Evolutionary conservation across 2,888 invertebrate species (phyloP), one percentile per base, ranked within the genome.

Genomic region (Adela reaumurella): DNA sequence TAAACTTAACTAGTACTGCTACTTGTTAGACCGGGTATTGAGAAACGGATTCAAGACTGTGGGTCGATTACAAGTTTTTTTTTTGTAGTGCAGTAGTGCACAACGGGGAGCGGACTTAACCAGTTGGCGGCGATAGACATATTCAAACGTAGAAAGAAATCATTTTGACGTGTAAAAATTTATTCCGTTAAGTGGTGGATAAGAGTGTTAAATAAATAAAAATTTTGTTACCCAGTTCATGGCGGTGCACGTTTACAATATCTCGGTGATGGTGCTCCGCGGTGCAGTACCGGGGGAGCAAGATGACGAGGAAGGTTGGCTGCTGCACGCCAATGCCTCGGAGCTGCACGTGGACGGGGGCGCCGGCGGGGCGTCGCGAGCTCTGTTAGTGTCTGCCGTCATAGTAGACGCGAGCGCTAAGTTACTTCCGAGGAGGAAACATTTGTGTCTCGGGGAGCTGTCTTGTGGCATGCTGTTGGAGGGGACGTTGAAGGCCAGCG

Each of bases 161-260:
- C n/a, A 24, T 24, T 24, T 24, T 24, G 10, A 49, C 8, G 14
- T n/a, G n/a, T n/a, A n/a, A n/a, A n/a, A n/a, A n/a, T n/a, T n/a
- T n/a, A n/a, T n/a, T n/a, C n/a, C n/a, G n/a, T n/a, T n/a, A n/a
- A n/a, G n/a, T n/a, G n/a, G n/a, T n/a, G n/a, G n/a, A n/a, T n/a
- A n/a, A n/a, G n/a, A n/a, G n/a, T n/a, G n/a, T n/a, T n/a, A 45
- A 19, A 19, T 46, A 45, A 45, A 6, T 48, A 24, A 20, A 19
- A 45, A 45, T 46, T 29, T 6, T 49, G n/a, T 41, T 44, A 24
- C 65, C 42, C 66, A 93, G 89, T 93, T 93, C 65, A 90, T 92
- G 87, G 91, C 92, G 11, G 84, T 93, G 17, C 90, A 92, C 62
- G 82, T 93, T 49, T 88, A 88, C 61, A 88, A 91, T 60, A 78